Evolutionary conservation across 2,888 invertebrate genomes (phyloP), one percentile per base, ranked within the genome.

Genomic region (Drosophila anomalata): DNA sequence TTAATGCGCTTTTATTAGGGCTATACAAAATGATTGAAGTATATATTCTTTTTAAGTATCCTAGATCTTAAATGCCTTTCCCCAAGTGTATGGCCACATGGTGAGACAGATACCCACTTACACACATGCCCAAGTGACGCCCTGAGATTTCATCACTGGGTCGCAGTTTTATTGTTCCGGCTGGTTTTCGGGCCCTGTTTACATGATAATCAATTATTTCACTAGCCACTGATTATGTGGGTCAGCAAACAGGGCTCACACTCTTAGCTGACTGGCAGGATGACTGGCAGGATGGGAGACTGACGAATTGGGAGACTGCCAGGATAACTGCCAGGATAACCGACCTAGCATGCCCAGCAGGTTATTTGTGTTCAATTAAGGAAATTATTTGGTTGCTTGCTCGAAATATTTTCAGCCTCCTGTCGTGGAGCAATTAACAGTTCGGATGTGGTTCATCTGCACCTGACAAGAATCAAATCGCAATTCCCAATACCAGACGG

Each of bases 161-260:
- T 55, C 52, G 46, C 54, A 58, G 52, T 58, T 69, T 63, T 67
- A 54, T 68, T 75, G 51, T 47, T 47, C 29, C 17, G 14, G n/a
- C 51, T 29, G 71, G 56, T 62, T 63, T 72, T 71, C 20, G 56
- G 71, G 63, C 57, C 65, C 54, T 74, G 75, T 56, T 63, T 79
- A 83, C 76, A 75, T 72, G 88, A 84, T 85, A 89, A 88, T 88
- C 80, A 88, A 89, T 89, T 88, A 88, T 78, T 78, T 79, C 68
- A 76, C 78, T 79, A 79, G 75, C 80, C 89, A 89, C 77, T 88
- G 79, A 76, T 66, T 89, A 89, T 89, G 80, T 88, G 78, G 87
- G 89, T 88, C 86, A 87, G 63, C 76, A 56, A 54, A 68, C 70
- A 75, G 46, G 60, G 22, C 44, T 42, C 50, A 31, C 33, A 26